Conservation (phyloP, 2,888 invertebrate species). For the Tanypteryx hageni region DNA sequence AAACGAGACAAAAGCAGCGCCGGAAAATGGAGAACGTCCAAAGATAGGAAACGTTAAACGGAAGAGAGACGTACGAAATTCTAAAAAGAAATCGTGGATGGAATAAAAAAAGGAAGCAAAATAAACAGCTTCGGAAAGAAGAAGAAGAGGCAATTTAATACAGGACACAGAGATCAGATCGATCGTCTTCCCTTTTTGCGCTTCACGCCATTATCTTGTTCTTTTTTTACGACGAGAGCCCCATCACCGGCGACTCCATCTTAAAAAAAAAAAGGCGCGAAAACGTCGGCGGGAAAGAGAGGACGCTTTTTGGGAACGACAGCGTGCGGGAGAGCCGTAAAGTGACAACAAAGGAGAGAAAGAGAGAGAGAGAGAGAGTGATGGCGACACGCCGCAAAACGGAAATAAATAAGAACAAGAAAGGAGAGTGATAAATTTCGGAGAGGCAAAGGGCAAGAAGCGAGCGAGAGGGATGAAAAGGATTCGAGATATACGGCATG, state of each 20-base stretch:
- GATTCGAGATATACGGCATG: constrained; percentile 9
- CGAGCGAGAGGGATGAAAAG: background rate
- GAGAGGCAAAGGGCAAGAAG: constrained; percentile 24
- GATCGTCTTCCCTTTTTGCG: background rate
- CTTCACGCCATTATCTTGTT: background rate
- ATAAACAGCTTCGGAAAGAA: background rate
- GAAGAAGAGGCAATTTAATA: background rate
- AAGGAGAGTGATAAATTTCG: background rate
- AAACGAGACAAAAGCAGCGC: background rate
- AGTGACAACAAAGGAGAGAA: background rate
- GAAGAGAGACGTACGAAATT: background rate
- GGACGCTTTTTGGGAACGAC: background rate
- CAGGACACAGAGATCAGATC: background rate
- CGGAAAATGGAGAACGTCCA: background rate
- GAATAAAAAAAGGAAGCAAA: background rate
- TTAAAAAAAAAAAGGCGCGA: too few species aligned
- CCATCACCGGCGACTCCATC: background rate
- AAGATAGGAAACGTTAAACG: background rate
- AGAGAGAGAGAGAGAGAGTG: background rate
- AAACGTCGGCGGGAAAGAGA: background rate
- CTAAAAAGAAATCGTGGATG: background rate
- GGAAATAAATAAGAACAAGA: background rate
- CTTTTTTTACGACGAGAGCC: background rate
- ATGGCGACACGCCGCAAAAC: background rate
- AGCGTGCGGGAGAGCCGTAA: background rate